These are phyloP conservation scores for Hucho hucho DNA, from an alignment of 2,113 vertebrate species.

Conservation along the genomic window DNA sequence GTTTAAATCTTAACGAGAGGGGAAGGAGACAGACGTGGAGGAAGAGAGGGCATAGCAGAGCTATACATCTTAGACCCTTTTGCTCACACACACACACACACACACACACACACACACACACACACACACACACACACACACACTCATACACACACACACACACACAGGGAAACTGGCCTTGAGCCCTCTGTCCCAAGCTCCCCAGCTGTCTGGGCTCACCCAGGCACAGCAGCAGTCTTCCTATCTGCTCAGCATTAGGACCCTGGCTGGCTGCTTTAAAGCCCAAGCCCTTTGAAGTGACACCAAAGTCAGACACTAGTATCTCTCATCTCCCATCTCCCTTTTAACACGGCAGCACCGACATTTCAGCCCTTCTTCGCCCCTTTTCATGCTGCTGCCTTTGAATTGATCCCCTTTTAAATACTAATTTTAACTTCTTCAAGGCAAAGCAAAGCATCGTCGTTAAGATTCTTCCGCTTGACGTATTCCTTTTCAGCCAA, in stretches of 20 bases:
- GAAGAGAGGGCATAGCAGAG: conserved; percentile 63
- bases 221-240: conserved; percentile 64
- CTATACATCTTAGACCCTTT: conserved; percentile 66
- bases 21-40: conserved; percentile 48
- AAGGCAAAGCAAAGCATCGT: conserved; percentile 58
- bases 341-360: conserved; percentile 75
- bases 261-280: conserved; percentile 68
- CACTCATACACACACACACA: conserved; percentile 26
- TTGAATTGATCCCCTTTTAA: conserved; percentile 73
- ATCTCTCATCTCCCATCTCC: conserved; percentile 78
- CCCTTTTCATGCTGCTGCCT: conserved; percentile 72
- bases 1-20: conserved; percentile 73
- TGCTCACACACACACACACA: neutral
- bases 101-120: conserved; percentile 6
- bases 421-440: conserved; percentile 78
- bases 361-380: conserved; percentile 71
- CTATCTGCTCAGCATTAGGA: conserved; percentile 76
- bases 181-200: conserved; percentile 69
- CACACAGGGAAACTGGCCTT: conserved; percentile 33
- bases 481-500: conserved; percentile 60
- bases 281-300: conserved; percentile 75
- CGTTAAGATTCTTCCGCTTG: conserved; percentile 67
- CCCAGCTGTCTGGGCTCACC: conserved; percentile 71
- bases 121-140: neutral
- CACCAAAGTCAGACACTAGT: conserved; percentile 77